These are phyloP conservation scores for Drosophila bunnanda DNA, from an alignment of 2,888 invertebrate species.

Conservation along the genomic window DNA sequence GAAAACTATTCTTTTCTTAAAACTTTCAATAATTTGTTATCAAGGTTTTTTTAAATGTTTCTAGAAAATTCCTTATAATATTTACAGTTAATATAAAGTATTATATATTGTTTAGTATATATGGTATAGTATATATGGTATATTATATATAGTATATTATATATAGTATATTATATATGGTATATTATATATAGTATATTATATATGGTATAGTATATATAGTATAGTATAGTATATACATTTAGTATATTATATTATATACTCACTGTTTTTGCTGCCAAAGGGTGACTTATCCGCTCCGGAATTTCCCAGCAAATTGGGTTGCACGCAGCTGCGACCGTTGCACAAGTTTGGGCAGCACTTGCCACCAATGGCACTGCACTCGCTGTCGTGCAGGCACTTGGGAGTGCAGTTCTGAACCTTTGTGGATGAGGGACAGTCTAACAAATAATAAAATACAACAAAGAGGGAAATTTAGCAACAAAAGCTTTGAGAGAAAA, in stretches of 20 bases:
- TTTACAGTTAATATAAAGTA: too few species aligned
- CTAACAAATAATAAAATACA: conserved; percentile 47
- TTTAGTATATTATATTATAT: too few species aligned
- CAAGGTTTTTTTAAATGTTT: not conserved
- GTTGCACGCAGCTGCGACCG: conserved; percentile 87
- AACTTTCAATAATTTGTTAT: not conserved
- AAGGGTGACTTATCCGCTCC: conserved; percentile 72
- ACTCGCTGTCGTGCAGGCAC: conserved; percentile 88
- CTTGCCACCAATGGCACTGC: conserved; percentile 87
- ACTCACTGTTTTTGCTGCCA: conserved; percentile 84
- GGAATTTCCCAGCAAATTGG: conserved; percentile 82
- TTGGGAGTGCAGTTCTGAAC: conserved; percentile 89
- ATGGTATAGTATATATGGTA: too few species aligned
- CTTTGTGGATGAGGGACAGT: conserved; percentile 88
- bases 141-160: too few species aligned
- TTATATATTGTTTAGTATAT: too few species aligned
- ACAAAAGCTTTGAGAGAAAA: not conserved
- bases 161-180: too few species aligned
- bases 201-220: too few species aligned
- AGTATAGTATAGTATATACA: too few species aligned
- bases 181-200: too few species aligned
- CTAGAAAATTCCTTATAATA: not conserved
- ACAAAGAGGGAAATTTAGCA: not conserved
- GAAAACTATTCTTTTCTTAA: not conserved
- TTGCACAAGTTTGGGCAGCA: conserved; percentile 90